phyloP scores from a whole-genome alignment of 2,888 invertebrate species.

The Digitonthophagus gazella region DNA sequence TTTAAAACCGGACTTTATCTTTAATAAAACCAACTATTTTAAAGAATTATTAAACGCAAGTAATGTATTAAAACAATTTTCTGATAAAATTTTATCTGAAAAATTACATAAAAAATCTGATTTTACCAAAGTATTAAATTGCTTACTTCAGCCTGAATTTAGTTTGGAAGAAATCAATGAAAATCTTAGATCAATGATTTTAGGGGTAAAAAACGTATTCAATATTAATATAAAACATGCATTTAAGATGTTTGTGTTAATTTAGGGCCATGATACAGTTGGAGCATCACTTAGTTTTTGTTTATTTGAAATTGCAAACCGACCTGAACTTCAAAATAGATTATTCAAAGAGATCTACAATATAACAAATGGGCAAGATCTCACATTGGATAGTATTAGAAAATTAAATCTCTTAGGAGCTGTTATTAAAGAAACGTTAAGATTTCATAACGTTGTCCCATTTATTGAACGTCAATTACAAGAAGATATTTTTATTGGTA shows the following conservation, averaged over 20 bases:
- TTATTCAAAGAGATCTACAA: constrained; percentile 29
- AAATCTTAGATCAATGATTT: too few species aligned
- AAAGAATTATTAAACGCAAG: too few species aligned
- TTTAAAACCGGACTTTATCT: background rate
- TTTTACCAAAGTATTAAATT: too few species aligned
- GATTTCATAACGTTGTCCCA: constrained; percentile 29
- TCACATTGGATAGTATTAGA: too few species aligned
- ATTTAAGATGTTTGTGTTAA: too few species aligned
- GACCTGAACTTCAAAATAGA: constrained; percentile 15
- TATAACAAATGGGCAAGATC: constrained; percentile 12
- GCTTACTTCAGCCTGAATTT: too few species aligned
- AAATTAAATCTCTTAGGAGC: too few species aligned
- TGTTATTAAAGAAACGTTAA: constrained; percentile 31
- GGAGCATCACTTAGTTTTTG: constrained; percentile 19
- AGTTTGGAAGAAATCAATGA: too few species aligned
- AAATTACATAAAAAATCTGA: too few species aligned
- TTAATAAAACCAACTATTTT: background rate
- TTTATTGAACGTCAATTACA: constrained; percentile 26
- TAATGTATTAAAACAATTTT: background rate
- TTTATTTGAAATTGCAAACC: constrained; percentile 20
- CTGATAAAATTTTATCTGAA: background rate
- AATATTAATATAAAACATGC: too few species aligned
- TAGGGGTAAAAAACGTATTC: too few species aligned
- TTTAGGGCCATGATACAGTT: constrained; percentile 23
- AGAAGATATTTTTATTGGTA: constrained; percentile 26